Evolutionary conservation across 2,113 vertebrate species (phyloP).

Genomic region (Trochalopteron elliotii): DNA sequence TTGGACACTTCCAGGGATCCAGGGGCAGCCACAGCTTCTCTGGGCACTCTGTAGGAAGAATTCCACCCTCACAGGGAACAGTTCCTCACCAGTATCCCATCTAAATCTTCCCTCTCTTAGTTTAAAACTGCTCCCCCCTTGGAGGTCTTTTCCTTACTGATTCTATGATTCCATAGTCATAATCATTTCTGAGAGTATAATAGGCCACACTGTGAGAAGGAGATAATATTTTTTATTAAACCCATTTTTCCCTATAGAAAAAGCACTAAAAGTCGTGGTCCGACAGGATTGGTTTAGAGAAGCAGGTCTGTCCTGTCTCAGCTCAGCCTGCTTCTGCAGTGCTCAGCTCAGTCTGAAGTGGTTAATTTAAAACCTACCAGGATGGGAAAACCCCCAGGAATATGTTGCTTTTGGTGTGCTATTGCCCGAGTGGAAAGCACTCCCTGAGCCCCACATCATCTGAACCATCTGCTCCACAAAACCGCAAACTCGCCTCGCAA

Average conservation of each 20-base stretch:
- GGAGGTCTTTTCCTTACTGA: neutral
- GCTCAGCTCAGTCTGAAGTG: neutral
- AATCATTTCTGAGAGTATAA: neutral
- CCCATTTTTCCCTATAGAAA: neutral
- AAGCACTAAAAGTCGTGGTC: neutral
- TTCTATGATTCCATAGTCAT: neutral
- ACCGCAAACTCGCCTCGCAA: neutral
- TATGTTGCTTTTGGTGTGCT: neutral
- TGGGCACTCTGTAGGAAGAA: neutral
- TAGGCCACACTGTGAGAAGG: neutral
- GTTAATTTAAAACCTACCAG: neutral
- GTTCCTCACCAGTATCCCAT: neutral
- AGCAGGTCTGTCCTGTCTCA: neutral
- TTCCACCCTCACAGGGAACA: accelerated
- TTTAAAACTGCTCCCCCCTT: neutral
- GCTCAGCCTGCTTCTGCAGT: neutral
- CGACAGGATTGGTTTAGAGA: accelerated
- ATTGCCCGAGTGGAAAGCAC: neutral
- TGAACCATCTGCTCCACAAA: conserved; percentile 48
- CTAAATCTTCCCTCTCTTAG: neutral
- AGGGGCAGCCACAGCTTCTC: neutral
- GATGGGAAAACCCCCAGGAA: neutral
- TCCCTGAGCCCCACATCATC: conserved; percentile 10
- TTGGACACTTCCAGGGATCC: neutral
- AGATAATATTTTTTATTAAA: neutral